Conservation (phyloP, 2,113 vertebrate genomes). For the Pachypanchax playfairii region DNA sequence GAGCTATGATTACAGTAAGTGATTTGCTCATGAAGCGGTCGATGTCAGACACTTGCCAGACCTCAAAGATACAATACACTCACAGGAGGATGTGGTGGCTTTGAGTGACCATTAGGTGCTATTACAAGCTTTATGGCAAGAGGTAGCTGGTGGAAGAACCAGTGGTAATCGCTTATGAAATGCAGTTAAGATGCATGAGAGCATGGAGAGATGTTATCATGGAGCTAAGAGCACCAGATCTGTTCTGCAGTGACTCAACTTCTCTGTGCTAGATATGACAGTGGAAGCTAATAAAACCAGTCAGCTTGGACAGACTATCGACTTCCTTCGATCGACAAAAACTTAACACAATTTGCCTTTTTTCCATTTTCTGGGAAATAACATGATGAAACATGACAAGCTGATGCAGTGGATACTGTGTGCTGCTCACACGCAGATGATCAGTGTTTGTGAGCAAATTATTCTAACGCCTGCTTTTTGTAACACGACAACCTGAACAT, state of each 20-base stretch:
- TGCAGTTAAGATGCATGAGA: slow-evolving; percentile 63
- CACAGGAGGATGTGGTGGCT: slow-evolving; percentile 43
- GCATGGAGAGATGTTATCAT: slow-evolving; percentile 63
- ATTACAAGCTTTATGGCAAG: slow-evolving; percentile 56
- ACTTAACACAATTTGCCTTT: slow-evolving; percentile 10
- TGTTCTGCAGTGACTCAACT: slow-evolving; percentile 35
- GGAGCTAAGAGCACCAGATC: slow-evolving; percentile 53
- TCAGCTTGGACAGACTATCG: background rate
- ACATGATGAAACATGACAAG: background rate
- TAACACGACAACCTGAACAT: background rate
- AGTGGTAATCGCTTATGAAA: slow-evolving; percentile 55
- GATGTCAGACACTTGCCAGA: slow-evolving; percentile 10
- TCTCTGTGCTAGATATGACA: slow-evolving; percentile 28
- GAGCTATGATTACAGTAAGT: slow-evolving; percentile 31
- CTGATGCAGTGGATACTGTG: background rate
- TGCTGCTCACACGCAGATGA: background rate
- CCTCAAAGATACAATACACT: slow-evolving; percentile 27
- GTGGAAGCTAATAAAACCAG: slow-evolving; percentile 19
- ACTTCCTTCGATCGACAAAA: background rate
- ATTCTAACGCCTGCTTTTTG: background rate
- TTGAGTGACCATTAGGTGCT: slow-evolving; percentile 52
- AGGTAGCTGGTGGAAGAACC: slow-evolving; percentile 32
- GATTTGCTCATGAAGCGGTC: slow-evolving; percentile 10
- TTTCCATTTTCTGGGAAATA: background rate
- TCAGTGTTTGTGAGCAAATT: background rate